These are phyloP conservation scores for Pseudococcus viburni DNA, from an alignment of 2,888 invertebrate species.

Conservation along the genomic window DNA sequence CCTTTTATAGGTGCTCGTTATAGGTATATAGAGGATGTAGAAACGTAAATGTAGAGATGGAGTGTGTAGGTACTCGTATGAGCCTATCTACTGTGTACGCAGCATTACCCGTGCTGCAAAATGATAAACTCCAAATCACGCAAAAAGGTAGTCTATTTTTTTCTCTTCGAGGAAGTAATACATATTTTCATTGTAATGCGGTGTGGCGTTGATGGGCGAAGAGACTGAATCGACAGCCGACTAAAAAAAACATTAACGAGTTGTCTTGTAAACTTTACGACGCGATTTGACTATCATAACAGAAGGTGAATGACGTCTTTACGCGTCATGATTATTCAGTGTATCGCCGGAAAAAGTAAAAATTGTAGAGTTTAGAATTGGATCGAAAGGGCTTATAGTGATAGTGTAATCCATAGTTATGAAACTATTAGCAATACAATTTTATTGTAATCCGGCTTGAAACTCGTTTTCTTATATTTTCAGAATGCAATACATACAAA, in stretches of 20 bases:
- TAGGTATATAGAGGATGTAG: not conserved
- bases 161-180: not conserved
- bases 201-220: not conserved
- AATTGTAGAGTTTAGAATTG: no score
- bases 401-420: no score
- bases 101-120: not conserved
- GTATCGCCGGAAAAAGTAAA: no score
- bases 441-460: no score
- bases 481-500: no score
- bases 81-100: conserved; percentile 9
- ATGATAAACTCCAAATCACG: not conserved
- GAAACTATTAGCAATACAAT: no score
- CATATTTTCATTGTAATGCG: not conserved
- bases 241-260: not conserved
- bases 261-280: not conserved
- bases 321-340: no score
- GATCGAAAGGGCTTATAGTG: no score
- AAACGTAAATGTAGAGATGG: not conserved
- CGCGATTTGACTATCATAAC: not conserved
- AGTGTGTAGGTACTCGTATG: not conserved
- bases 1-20: conserved; percentile 5
- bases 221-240: not conserved
- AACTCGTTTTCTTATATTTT: no score
- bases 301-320: not conserved
- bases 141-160: not conserved